A percentile compares a stretch with the other conserved stretches of the same genome.
These are phyloP conservation scores for Etheostoma nigrum DNA, from an alignment of 2,797 vertebrate species.

Conservation along the genomic window DNA sequence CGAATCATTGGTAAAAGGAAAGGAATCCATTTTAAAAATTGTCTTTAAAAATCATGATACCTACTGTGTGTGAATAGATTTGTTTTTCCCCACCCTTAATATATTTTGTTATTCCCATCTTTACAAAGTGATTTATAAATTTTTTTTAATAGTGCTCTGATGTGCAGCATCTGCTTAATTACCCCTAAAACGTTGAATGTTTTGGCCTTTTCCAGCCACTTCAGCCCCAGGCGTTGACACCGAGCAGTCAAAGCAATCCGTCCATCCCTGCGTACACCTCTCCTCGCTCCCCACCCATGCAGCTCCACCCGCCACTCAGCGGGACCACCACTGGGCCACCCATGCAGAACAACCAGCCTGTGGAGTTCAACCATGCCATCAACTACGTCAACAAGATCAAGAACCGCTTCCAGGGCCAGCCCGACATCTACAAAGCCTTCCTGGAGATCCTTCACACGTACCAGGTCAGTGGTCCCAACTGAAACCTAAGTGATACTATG, in stretches of 20 bases:
- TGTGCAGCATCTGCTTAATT: neutral
- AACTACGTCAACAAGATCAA: conserved; percentile 99
- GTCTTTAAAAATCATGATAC: too few relatives aligned
- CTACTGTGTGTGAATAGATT: too few relatives aligned
- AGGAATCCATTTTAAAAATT: too few relatives aligned
- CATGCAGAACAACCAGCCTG: conserved; percentile 98
- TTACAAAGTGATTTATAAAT: neutral
- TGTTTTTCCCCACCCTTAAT: neutral
- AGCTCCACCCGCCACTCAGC: conserved; percentile 93
- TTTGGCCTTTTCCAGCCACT: conserved; percentile 83
- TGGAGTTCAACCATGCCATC: conserved; percentile 99
- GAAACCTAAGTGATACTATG: neutral
- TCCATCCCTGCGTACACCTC: conserved; percentile 93
- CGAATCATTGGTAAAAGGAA: too few relatives aligned
- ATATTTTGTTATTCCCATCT: neutral
- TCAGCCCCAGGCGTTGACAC: conserved; percentile 91
- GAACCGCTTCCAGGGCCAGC: conserved; percentile 99
- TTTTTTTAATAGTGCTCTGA: neutral
- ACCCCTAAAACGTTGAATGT: neutral
- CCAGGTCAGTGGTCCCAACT: conserved; percentile 84
- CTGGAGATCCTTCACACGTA: conserved; percentile 99
- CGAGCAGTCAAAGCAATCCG: conserved; percentile 93
- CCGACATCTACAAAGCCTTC: conserved; percentile 99
- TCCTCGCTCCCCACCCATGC: conserved; percentile 93
- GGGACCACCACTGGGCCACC: conserved; percentile 92